Percentiles rank a stretch among this genome's conserved stretches.
phyloP scores from a whole-genome alignment of 2,113 vertebrate species.

The Boulengerochromis microlepis region DNA sequence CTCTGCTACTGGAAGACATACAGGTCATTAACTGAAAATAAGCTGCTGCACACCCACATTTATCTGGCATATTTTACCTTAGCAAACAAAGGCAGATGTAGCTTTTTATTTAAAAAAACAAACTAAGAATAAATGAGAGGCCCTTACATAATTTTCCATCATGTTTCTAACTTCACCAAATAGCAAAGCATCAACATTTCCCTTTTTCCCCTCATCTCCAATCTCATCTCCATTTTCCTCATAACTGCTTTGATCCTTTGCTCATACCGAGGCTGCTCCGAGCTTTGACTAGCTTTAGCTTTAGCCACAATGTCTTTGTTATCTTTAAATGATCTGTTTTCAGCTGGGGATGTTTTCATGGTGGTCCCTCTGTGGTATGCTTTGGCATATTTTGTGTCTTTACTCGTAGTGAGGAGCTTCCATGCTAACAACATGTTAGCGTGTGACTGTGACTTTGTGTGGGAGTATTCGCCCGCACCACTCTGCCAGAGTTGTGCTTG shows the following conservation, averaged over 20 bases:
- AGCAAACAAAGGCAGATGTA: background rate
- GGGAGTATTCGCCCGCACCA: background rate
- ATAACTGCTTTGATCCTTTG: background rate
- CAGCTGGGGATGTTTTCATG: background rate
- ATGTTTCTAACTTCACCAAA: background rate
- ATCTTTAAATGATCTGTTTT: background rate
- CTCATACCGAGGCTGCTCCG: background rate
- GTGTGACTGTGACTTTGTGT: background rate
- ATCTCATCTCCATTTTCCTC: background rate
- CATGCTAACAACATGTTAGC: background rate
- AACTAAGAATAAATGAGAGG: background rate
- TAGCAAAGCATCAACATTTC: background rate
- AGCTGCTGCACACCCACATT: fast-evolving
- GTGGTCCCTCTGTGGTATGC: background rate
- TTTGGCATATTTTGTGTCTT: background rate
- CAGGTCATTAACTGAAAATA: background rate
- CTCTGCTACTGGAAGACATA: background rate
- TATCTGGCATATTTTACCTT: background rate
- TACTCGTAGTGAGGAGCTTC: background rate
- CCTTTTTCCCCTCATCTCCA: background rate
- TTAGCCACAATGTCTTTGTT: background rate
- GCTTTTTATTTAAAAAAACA: background rate
- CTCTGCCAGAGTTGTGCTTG: background rate
- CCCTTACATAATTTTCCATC: background rate
- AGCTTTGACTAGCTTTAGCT: background rate